These are phyloP conservation scores for human (Homo sapiens) DNA, from an alignment of 2,113 vertebrate species.

Conservation along the genomic window GRCh38 chr13:101862501-101863000, in stretches of 20 bases:
- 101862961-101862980: neutral
- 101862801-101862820: neutral
- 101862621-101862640: neutral
- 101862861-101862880: neutral
- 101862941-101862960: neutral
- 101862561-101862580: neutral
- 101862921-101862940: neutral
- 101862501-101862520: neutral
- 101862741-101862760: neutral
- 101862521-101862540: neutral
- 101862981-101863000: neutral
- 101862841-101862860: neutral
- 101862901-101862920: neutral
- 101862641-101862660: neutral
- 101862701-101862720: neutral
- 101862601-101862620: neutral
- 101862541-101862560: neutral
- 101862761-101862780: neutral
- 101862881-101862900: neutral
- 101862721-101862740: neutral
- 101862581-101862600: neutral
- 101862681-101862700: neutral
- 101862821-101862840: neutral
- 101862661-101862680: neutral
- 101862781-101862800: neutral